A percentile compares a stretch with the other conserved stretches of the same genome.
These are phyloP conservation scores for Mycetomoellerius zeteki DNA, from an alignment of 1,140 invertebrate genomes.

Conservation along the genomic window DNA sequence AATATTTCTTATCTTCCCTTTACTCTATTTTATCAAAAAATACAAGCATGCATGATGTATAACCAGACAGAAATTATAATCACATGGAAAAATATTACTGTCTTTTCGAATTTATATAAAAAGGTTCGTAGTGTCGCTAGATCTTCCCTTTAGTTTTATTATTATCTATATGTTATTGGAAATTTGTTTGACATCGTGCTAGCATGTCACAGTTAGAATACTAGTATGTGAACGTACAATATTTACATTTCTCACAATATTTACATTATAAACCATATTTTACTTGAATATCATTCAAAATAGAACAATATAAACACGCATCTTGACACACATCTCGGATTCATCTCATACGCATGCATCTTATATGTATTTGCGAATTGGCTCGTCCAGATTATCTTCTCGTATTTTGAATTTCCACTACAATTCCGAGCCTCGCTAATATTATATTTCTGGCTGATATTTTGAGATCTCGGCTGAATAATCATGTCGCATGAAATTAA, in stretches of 20 bases:
- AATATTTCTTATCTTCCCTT: neutral
- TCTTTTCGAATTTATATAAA: neutral
- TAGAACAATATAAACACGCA: conserved; percentile 5
- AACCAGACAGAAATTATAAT: neutral
- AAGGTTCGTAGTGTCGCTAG: neutral
- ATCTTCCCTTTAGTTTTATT: neutral
- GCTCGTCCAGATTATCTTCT: conserved; percentile 34
- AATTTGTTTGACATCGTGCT: neutral
- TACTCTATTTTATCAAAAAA: neutral
- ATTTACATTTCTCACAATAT: neutral
- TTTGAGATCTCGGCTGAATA: conserved; percentile 48
- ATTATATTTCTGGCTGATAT: conserved; percentile 61
- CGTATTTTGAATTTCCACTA: conserved; percentile 59
- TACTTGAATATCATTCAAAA: conserved; percentile 10
- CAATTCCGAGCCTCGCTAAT: conserved; percentile 55
- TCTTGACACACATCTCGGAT: neutral
- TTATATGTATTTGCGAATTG: conserved; percentile 27
- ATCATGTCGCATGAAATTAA: conserved; percentile 62
- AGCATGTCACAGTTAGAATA: too few species aligned
- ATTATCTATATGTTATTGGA: neutral
- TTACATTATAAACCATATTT: conserved; percentile 31
- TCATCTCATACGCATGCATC: neutral
- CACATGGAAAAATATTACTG: neutral
- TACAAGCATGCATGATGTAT: neutral
- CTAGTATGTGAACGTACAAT: neutral